Evolutionary conservation across 2,797 vertebrate genomes (phyloP), one percentile per base, ranked within the genome.

Genomic region (Rhodeus uyekii): DNA sequence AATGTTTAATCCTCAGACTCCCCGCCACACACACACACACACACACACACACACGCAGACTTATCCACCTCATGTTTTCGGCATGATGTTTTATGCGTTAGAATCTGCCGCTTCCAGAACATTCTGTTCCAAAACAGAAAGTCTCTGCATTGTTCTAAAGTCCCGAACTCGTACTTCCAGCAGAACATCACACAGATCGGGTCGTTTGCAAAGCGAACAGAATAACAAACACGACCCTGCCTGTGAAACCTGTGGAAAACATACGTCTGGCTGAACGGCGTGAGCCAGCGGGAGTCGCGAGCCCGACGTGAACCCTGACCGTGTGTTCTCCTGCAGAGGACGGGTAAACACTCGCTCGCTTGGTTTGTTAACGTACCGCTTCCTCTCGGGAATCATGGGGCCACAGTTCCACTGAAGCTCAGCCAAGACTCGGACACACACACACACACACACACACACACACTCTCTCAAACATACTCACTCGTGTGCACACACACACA

Each of bases 1-100:
- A 88, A 89, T 89, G 84, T 74, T 48, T 64, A 83, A 83, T 84
- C 76, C 74, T 74, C 65, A 38, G 27, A 53, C 76, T 16, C 42
- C 36, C 81, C 58, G 58, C 64, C 42, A 75, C 77, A 65, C 34
- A 74, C 10, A 48, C 68, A 67, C 71, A 63, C 55, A 63, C 63
- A 63, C 42, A 64, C 77, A 73, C 60, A 73, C 65, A 77, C 78
- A 80, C 44, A 80, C 77, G 65, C 36, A 82, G 18, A 72, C 44
- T 36, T 55, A 82, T 19, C 55, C 42, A 36, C 14, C 44, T 83
- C 76, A 78, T 46, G 81, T 81, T 71, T 86, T 63, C 64, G 29
- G 42, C 42, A 38, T 78, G n/a, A 48, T 44, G 39, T 81, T 80
- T 46, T 48, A 71, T 67, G 24, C 44, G 8, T 80, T 73, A 58